A percentile compares a stretch with the other conserved stretches of the same genome.
Evolutionary conservation across 2,113 vertebrate species (phyloP).

Genomic region (Atherinomorus stipes): DNA sequence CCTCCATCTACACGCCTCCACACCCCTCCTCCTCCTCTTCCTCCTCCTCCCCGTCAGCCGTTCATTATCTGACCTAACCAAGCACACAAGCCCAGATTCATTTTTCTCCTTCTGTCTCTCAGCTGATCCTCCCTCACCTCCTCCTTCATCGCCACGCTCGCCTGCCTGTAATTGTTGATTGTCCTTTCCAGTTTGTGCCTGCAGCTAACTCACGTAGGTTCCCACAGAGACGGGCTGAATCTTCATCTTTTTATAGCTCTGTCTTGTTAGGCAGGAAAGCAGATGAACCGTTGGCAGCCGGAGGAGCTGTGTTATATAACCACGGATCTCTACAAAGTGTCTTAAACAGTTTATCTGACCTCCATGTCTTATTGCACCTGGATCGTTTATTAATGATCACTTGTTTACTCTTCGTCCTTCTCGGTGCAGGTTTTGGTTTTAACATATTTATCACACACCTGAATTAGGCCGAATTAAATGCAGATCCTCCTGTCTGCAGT

Average conservation of each 20-base stretch:
- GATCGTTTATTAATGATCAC: neutral
- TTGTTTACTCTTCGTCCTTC: no score
- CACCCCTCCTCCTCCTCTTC: constrained; percentile 9
- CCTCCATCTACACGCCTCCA: no score
- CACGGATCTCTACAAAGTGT: constrained; percentile 40
- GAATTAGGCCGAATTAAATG: no score
- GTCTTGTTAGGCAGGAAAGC: constrained; percentile 60
- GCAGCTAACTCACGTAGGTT: constrained; percentile 38
- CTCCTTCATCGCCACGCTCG: constrained; percentile 37
- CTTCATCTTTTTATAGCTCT: constrained; percentile 67
- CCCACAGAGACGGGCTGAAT: constrained; percentile 22
- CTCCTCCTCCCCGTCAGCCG: constrained; percentile 78
- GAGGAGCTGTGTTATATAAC: constrained; percentile 62
- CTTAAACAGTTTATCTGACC: constrained; percentile 17
- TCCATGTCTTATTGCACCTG: constrained; percentile 2
- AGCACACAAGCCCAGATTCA: constrained; percentile 86
- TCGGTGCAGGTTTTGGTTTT: no score
- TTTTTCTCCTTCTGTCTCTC: constrained; percentile 36
- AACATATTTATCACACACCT: no score
- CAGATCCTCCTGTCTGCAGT: no score
- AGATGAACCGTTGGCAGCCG: constrained; percentile 57
- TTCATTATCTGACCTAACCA: constrained; percentile 86
- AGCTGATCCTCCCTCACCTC: constrained; percentile 38
- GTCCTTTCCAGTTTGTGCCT: constrained; percentile 57
- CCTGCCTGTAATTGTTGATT: constrained; percentile 67